Base-by-base conservation (phyloP, 2,113 vertebrate genomes). In the Gadus macrocephalus region DNA sequence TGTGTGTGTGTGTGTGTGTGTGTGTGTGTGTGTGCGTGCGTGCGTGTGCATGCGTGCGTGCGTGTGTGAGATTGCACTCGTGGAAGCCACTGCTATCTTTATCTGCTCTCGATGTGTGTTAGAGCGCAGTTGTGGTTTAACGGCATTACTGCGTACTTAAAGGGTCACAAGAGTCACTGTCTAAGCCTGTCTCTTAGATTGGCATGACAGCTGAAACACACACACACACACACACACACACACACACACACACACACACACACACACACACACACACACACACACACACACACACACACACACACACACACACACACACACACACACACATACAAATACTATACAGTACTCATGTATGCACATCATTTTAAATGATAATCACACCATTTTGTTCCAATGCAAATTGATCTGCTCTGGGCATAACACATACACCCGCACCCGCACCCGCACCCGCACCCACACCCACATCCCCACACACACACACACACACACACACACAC, bases 121-220 rank as follows among this genome's bases (percentile, higher is more conserved):
- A 71, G 74, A 77, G 81, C 84, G 87, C 80, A 86, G 85, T 85
- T 84, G 86, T 88, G 88, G 73, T 89, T 88, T 88, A 85, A 90
- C 75, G 67, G 87, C 75, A 87, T 90, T 87, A 87, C 80, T 73
- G 81, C 79, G 81, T 88, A 77, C 86, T 89, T 87, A 86, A 83
- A 77, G 78, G 77, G 80, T 83, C 66, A 65, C 73, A 73, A 80
- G 79, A 86, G 75, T 86, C 78, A 75, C 63, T 56, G 56, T 86
- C 86, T 89, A 82, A 87, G 83, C 82, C 79, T 74, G 74, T 88
- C 81, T 86, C 73, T 71, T 75, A 82, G 81, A 90, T 88, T 86
- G 86, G 72, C 79, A 75, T 42, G 25, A 70, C 66, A 80, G 68
- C 70, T n/a, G 28, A 82, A 62, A 31, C 53, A 20, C 61, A 16